Percentiles rank a stretch among this genome's conserved stretches.
Conservation (phyloP, 2,888 invertebrate species). For the Stenurella melanura region DNA sequence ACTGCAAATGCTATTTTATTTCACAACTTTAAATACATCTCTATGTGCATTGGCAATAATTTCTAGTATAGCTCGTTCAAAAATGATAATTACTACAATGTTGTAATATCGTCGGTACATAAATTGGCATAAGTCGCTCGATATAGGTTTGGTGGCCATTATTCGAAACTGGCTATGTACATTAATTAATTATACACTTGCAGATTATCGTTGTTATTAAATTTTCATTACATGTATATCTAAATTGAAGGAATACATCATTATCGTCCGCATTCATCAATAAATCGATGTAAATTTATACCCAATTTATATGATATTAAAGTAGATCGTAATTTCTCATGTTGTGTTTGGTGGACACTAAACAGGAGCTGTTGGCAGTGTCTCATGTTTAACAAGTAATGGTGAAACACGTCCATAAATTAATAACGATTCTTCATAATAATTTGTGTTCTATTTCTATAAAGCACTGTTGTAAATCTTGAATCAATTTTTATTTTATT, state of each 20-base stretch:
- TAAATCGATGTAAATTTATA: constrained; percentile 29
- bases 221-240: constrained; percentile 29
- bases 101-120: constrained; percentile 11
- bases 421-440: too few relatives aligned
- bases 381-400: background rate
- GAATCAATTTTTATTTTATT: too few relatives aligned
- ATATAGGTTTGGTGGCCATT: constrained; percentile 11
- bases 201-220: constrained; percentile 24
- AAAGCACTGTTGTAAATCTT: too few relatives aligned
- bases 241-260: constrained; percentile 22
- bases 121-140: constrained; percentile 15
- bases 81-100: constrained; percentile 24
- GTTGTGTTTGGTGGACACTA: background rate
- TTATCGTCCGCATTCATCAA: constrained; percentile 3
- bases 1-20: background rate
- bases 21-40: background rate
- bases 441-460: too few relatives aligned
- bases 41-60: background rate
- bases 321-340: constrained; percentile 17
- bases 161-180: constrained; percentile 12
- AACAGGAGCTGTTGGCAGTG: constrained; percentile 10
- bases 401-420: background rate
- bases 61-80: background rate
- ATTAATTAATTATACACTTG: constrained; percentile 25
- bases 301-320: constrained; percentile 23